These are phyloP conservation scores for Leptobrachium ailaonicum DNA, from an alignment of 2,113 vertebrate genomes.

Conservation along the genomic window DNA sequence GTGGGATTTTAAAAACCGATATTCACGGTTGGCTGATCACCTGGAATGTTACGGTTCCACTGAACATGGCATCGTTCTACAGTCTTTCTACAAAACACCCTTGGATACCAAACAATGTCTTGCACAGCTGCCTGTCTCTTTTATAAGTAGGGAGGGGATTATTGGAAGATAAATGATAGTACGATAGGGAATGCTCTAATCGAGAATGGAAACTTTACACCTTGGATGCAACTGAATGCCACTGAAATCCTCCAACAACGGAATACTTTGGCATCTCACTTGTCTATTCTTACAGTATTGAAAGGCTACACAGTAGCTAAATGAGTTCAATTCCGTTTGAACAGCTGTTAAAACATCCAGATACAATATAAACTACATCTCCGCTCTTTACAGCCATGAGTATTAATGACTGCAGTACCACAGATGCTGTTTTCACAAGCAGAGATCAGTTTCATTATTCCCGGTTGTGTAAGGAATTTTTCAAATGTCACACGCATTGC, in stretches of 20 bases:
- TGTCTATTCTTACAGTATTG: conserved; percentile 13
- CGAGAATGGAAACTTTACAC: conserved; percentile 28
- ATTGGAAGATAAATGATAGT: conserved; percentile 1
- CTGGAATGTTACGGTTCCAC: conserved; percentile 31
- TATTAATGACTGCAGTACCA: conserved; percentile 2
- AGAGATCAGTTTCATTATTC: not conserved
- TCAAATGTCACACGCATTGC: not conserved
- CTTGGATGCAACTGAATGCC: conserved; percentile 25
- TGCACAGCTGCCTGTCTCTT: conserved; percentile 22
- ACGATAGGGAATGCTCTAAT: conserved; percentile 11
- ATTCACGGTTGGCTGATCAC: conserved; percentile 11
- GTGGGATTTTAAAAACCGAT: conserved; percentile 27
- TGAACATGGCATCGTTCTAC: conserved; percentile 18
- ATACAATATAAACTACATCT: conserved; percentile 3
- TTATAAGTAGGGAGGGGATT: conserved; percentile 32
- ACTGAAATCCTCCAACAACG: conserved; percentile 17
- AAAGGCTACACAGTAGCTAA: conserved; percentile 1
- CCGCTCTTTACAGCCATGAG: not conserved
- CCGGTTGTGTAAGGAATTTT: not conserved
- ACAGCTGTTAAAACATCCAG: conserved; percentile 32
- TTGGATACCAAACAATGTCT: conserved; percentile 19
- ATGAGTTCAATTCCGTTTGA: not conserved
- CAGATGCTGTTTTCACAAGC: not conserved
- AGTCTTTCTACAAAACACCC: conserved; percentile 22
- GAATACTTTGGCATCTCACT: not conserved